phyloP scores from a whole-genome alignment of 1,140 invertebrate genomes.

The Hylyphantes graminicola region DNA sequence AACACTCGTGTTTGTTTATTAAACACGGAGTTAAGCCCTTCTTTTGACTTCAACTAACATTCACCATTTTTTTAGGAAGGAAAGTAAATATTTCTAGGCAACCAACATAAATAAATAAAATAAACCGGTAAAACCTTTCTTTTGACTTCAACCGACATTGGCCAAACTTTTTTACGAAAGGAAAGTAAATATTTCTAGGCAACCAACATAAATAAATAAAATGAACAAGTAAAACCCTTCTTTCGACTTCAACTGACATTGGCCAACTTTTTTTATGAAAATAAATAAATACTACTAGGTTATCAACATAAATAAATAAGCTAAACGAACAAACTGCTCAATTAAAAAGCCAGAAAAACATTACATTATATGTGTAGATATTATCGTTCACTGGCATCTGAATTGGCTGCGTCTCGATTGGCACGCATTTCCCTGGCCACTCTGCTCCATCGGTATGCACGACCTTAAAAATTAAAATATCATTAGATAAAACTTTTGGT shows the following conservation, averaged over 20 bases:
- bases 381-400: conserved; percentile 18
- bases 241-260: background rate
- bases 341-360: background rate
- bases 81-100: no score
- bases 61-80: no score
- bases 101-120: no score
- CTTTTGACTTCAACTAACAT: no score
- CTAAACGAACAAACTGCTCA: conserved; percentile 19
- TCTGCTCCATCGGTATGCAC: conserved; percentile 23
- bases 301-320: conserved; percentile 12
- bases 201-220: no score
- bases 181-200: no score
- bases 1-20: no score
- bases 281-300: background rate
- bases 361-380: background rate
- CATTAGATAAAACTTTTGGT: background rate
- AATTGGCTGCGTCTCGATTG: background rate
- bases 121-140: no score
- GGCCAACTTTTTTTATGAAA: background rate
- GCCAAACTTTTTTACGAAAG: background rate
- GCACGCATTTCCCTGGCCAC: conserved; percentile 32
- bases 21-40: no score
- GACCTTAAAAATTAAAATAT: conserved; percentile 3
- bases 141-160: background rate
- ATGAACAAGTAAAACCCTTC: no score